Percentiles rank a stretch among this genome's conserved stretches.
Evolutionary conservation across 2,797 vertebrate species (phyloP).

Genomic region (Acanthurus tractus): DNA sequence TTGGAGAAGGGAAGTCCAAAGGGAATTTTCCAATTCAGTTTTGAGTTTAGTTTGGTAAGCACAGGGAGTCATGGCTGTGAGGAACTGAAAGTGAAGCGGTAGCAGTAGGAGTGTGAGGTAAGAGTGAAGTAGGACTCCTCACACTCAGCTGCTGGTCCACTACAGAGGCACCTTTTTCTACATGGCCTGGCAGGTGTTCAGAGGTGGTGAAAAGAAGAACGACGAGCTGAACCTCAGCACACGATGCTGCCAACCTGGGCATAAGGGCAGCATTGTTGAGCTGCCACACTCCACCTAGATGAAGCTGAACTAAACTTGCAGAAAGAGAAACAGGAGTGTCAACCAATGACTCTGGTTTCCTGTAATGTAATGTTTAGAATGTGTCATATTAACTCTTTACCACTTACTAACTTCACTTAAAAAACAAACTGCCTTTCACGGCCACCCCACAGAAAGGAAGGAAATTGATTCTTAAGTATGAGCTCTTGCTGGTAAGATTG

Average conservation of each 20-base stretch:
- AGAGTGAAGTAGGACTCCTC: background rate
- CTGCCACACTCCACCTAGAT: constrained; percentile 30
- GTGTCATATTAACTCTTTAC: background rate
- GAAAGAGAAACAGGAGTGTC: background rate
- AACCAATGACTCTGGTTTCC: constrained; percentile 18
- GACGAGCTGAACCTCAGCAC: constrained; percentile 6
- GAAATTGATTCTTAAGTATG: background rate
- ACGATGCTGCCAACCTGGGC: constrained; percentile 21
- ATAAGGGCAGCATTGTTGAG: constrained; percentile 62
- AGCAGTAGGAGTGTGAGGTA: background rate
- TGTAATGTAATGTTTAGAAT: constrained; percentile 4
- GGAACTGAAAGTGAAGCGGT: no score
- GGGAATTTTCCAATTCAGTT: no score
- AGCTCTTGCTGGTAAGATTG: background rate
- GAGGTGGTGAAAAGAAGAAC: constrained; percentile 16
- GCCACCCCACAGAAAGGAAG: constrained; percentile 4
- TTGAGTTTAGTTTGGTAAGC: no score
- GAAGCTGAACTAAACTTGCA: constrained; percentile 25
- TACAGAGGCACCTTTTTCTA: constrained; percentile 9
- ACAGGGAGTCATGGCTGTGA: no score
- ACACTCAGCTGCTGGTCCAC: constrained; percentile 16
- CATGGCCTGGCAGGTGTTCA: constrained; percentile 21
- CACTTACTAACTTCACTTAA: background rate
- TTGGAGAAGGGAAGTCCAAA: no score
- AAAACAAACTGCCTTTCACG: background rate